Evolutionary conservation across 2,888 invertebrate species (phyloP).

Genomic region (Hypena proboscidalis): DNA sequence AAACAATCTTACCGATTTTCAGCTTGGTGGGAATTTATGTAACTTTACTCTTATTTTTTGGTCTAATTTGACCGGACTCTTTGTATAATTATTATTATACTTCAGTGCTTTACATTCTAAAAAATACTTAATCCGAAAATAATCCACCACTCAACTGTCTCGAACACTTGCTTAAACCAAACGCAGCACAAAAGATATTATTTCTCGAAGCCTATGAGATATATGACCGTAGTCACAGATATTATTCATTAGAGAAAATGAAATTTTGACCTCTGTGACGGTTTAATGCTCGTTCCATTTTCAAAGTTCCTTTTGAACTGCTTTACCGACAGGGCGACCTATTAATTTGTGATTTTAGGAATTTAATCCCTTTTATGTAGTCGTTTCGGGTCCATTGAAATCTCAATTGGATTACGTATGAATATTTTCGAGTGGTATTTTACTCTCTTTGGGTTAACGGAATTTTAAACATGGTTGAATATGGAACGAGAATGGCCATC

Average conservation of each 20-base stretch:
- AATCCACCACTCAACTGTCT: conserved; percentile 1
- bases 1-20: too few relatives aligned
- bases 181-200: conserved; percentile 50
- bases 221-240: conserved; percentile 67
- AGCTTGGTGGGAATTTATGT: too few relatives aligned
- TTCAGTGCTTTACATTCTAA: too few relatives aligned
- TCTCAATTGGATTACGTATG: conserved; percentile 16
- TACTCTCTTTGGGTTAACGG: conserved; percentile 15
- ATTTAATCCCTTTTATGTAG: conserved; percentile 43
- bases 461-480: too few relatives aligned
- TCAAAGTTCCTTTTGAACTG: conserved; percentile 34
- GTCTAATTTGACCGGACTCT: too few relatives aligned
- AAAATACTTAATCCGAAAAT: background rate
- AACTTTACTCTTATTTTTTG: too few relatives aligned
- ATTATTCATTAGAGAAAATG: conserved; percentile 76
- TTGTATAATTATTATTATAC: too few relatives aligned
- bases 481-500: too few relatives aligned
- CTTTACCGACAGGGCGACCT: conserved; percentile 35
- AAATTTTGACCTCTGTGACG: conserved; percentile 63
- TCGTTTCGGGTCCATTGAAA: conserved; percentile 19
- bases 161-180: conserved; percentile 32
- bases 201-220: conserved; percentile 71
- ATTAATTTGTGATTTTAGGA: conserved; percentile 36
- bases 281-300: conserved; percentile 32
- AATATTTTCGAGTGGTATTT: conserved; percentile 9